A percentile compares a stretch with the other conserved stretches of the same genome.
Evolutionary conservation across 2,888 invertebrate species (phyloP).

Genomic region (Cancer borealis): DNA sequence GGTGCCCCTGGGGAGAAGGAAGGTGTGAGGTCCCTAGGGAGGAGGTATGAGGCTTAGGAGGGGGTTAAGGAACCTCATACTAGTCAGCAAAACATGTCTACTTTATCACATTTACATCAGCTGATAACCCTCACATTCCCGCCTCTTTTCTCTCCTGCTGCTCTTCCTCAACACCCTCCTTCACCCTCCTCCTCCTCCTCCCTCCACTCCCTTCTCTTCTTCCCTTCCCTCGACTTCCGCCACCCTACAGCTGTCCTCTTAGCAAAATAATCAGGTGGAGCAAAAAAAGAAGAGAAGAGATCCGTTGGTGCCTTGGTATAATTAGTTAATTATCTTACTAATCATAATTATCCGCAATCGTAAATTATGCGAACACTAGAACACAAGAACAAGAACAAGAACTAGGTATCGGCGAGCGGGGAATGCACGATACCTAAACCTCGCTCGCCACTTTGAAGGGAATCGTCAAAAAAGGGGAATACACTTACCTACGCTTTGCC

Average conservation of each 20-base stretch:
- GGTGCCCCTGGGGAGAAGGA: not conserved
- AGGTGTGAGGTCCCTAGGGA: not conserved
- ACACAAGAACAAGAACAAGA: too few relatives aligned
- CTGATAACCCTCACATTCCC: not conserved
- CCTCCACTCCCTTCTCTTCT: not conserved
- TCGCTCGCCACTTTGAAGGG: too few relatives aligned
- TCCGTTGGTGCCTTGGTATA: not conserved
- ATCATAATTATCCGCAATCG: constrained; percentile 16
- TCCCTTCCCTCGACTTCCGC: constrained; percentile 23
- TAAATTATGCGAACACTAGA: not conserved
- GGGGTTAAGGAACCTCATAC: not conserved
- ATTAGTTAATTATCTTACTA: not conserved
- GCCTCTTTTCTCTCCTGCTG: not conserved
- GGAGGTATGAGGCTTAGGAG: not conserved
- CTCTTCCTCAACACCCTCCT: not conserved
- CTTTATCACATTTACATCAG: not conserved
- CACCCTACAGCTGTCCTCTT: not conserved
- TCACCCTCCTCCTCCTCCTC: not conserved
- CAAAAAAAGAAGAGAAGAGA: not conserved
- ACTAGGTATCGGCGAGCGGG: too few relatives aligned
- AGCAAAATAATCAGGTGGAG: not conserved
- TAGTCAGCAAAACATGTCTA: not conserved
- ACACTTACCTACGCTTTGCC: not conserved
- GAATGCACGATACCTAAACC: too few relatives aligned
- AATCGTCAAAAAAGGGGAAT: too few relatives aligned